phyloP scores from a whole-genome alignment of 1,140 invertebrate species.

The Pachypeltis micranthus region DNA sequence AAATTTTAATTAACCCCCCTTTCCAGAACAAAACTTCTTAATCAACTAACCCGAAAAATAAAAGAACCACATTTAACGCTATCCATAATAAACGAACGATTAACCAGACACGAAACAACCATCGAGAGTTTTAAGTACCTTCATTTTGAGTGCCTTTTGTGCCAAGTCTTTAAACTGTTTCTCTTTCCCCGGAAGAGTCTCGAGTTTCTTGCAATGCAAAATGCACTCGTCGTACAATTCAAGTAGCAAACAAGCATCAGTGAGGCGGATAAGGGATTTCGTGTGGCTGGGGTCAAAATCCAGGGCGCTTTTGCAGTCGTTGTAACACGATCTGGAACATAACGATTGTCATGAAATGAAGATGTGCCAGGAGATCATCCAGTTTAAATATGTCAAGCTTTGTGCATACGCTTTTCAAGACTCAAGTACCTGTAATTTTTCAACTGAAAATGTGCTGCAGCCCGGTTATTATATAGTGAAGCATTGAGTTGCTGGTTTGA shows the following conservation, averaged over 20 bases:
- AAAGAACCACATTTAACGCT: no score
- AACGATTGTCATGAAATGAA: no score
- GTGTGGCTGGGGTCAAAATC: conserved; percentile 62
- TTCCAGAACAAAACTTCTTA: no score
- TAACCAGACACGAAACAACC: no score
- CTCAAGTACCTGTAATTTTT: conserved; percentile 73
- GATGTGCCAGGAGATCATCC: no score
- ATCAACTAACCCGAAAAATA: no score
- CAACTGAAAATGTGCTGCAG: conserved; percentile 74
- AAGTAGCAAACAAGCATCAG: conserved; percentile 55
- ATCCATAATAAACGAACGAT: no score
- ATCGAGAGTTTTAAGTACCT: no score
- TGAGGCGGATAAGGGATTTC: conserved; percentile 66
- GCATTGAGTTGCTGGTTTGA: conserved; percentile 62
- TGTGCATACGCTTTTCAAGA: no score
- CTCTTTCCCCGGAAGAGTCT: conserved; percentile 44
- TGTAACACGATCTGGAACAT: conserved; percentile 48
- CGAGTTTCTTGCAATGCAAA: conserved; percentile 56
- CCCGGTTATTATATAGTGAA: conserved; percentile 80
- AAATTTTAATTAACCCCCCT: no score
- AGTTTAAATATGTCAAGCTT: no score
- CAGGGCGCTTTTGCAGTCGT: conserved; percentile 63
- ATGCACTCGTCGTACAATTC: conserved; percentile 60
- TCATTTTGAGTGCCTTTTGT: conserved; percentile 42
- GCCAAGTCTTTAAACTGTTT: conserved; percentile 45